phyloP scores from a whole-genome alignment of 2,888 invertebrate genomes.

The Callosobruchus maculatus region DNA sequence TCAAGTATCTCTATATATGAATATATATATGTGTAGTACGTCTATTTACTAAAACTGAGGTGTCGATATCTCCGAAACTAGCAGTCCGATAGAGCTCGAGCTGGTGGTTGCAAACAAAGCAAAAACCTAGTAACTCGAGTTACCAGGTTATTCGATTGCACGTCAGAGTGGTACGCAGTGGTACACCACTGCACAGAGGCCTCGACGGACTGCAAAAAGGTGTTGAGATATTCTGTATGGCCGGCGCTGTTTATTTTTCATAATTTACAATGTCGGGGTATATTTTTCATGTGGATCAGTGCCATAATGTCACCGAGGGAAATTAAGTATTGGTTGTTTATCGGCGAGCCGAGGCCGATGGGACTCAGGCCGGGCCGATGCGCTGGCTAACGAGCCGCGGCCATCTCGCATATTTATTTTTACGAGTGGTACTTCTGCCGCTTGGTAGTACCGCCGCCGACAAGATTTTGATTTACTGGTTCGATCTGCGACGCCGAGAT shows the following conservation, averaged over 20 bases:
- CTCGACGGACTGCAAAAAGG: slow-evolving; percentile 8
- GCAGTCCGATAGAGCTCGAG: too few species aligned
- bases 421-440: neutral
- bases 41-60: too few species aligned
- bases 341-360: slow-evolving; percentile 28
- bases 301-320: slow-evolving; percentile 40
- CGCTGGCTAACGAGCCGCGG: neutral
- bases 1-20: too few species aligned
- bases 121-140: too few species aligned
- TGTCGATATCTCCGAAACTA: too few species aligned
- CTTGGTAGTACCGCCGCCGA: neutral
- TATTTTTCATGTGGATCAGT: slow-evolving; percentile 37
- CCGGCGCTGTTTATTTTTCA: slow-evolving; percentile 33
- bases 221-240: slow-evolving; percentile 1
- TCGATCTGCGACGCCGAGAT: neutral
- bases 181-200: slow-evolving; percentile 1
- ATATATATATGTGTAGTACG: too few species aligned
- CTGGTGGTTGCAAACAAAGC: too few species aligned
- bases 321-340: slow-evolving; percentile 45
- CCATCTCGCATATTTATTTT: neutral
- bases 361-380: slow-evolving; percentile 21
- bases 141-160: too few species aligned
- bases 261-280: slow-evolving; percentile 32
- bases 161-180: too few species aligned
- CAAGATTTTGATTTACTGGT: neutral